These are phyloP conservation scores for Papilio machaon DNA, from an alignment of 1,140 invertebrate species.

Conservation along the genomic window DNA sequence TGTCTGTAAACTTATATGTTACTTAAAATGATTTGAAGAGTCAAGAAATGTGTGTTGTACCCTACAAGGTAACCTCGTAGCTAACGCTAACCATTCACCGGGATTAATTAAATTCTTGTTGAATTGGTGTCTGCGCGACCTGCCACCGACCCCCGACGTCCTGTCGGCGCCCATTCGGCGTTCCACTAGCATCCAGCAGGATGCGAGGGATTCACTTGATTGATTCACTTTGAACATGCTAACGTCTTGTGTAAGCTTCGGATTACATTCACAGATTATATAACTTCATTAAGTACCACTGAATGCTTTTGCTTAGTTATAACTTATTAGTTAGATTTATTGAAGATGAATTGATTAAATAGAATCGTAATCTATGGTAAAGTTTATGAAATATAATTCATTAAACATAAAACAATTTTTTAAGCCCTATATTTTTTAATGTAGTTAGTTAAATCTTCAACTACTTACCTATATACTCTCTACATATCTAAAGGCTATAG, in stretches of 20 bases:
- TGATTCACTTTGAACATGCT: slow-evolving; percentile 31
- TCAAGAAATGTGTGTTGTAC: slow-evolving; percentile 33
- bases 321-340: neutral
- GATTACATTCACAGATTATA: neutral
- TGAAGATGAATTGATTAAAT: neutral
- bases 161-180: neutral
- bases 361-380: neutral
- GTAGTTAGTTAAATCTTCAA: no score
- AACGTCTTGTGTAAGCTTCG: slow-evolving; percentile 3
- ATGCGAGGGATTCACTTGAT: slow-evolving; percentile 24
- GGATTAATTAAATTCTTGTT: slow-evolving; percentile 73
- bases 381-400: neutral
- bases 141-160: slow-evolving; percentile 41
- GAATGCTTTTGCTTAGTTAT: neutral
- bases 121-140: slow-evolving; percentile 57
- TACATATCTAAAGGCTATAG: neutral
- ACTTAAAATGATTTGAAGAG: slow-evolving; percentile 15
- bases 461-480: no score
- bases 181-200: neutral
- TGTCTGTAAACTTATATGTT: neutral
- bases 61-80: slow-evolving; percentile 63
- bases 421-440: no score
- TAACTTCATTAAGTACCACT: neutral
- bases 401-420: no score
- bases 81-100: slow-evolving; percentile 66